Evolutionary conservation across 2,113 vertebrate species (phyloP).

Genomic region (Poicephalus meyeri): DNA sequence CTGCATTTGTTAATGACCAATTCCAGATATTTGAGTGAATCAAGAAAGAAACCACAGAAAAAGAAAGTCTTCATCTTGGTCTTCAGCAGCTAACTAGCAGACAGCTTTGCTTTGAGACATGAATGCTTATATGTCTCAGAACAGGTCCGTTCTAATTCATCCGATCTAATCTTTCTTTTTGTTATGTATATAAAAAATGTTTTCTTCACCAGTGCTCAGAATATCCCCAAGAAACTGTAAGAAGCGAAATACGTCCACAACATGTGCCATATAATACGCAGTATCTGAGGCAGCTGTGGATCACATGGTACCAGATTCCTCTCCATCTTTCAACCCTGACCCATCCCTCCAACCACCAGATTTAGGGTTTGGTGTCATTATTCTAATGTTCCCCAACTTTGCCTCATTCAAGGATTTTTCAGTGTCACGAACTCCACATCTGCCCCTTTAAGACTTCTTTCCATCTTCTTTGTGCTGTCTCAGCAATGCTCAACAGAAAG

Average conservation of each 20-base stretch:
- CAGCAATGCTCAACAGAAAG: constrained; percentile 2
- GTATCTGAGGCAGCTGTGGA: background rate
- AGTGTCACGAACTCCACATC: background rate
- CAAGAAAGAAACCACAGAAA: background rate
- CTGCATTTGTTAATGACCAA: background rate
- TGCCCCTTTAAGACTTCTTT: constrained; percentile 27
- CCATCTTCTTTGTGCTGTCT: background rate
- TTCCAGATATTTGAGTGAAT: background rate
- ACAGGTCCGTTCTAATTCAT: background rate
- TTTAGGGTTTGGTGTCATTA: background rate
- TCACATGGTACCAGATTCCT: background rate
- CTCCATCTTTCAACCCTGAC: background rate
- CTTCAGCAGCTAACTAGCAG: background rate
- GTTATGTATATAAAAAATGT: background rate
- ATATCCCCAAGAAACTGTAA: background rate
- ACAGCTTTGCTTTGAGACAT: background rate
- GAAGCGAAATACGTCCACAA: background rate
- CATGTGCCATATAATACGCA: background rate
- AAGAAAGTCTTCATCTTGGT: background rate
- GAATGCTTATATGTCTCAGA: background rate
- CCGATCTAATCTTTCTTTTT: background rate
- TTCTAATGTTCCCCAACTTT: background rate
- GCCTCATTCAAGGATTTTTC: background rate
- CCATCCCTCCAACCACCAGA: background rate
- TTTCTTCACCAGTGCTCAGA: background rate